Evolutionary conservation across 2,888 invertebrate genomes (phyloP).

Genomic region (Steromphala cineraria): DNA sequence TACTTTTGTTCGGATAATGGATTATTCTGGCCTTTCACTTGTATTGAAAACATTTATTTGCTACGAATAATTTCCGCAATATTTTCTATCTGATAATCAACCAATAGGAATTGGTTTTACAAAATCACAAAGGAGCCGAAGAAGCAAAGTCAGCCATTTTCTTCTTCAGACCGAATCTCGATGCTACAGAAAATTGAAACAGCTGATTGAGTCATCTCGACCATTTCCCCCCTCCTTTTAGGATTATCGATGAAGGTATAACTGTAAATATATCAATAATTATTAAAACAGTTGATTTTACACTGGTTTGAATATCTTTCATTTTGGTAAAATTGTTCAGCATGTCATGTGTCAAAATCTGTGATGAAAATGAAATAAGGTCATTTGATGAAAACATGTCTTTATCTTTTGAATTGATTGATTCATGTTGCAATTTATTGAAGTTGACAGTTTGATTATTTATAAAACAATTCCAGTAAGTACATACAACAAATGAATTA

Average conservation of each 20-base stretch:
- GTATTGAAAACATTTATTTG: not conserved
- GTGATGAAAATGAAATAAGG: not conserved
- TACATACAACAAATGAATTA: too few species aligned
- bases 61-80: not conserved
- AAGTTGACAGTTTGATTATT: too few species aligned
- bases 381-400: not conserved
- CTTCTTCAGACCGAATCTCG: conserved; percentile 4
- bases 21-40: not conserved
- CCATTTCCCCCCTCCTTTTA: not conserved
- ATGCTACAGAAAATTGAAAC: conserved; percentile 8
- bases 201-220: conserved; percentile 14
- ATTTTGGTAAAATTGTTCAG: not conserved
- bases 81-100: not conserved
- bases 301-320: too few species aligned
- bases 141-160: conserved; percentile 16
- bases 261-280: too few species aligned
- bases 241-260: conserved; percentile 29
- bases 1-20: too few species aligned
- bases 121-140: not conserved
- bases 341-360: conserved; percentile 1
- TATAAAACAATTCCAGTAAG: too few species aligned
- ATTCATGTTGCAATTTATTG: not conserved
- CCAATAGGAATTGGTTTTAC: not conserved
- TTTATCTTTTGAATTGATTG: not conserved
- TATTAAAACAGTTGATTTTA: too few species aligned